These are phyloP conservation scores for Sepiola atlantica DNA, from an alignment of 2,888 invertebrate genomes.

Conservation along the genomic window DNA sequence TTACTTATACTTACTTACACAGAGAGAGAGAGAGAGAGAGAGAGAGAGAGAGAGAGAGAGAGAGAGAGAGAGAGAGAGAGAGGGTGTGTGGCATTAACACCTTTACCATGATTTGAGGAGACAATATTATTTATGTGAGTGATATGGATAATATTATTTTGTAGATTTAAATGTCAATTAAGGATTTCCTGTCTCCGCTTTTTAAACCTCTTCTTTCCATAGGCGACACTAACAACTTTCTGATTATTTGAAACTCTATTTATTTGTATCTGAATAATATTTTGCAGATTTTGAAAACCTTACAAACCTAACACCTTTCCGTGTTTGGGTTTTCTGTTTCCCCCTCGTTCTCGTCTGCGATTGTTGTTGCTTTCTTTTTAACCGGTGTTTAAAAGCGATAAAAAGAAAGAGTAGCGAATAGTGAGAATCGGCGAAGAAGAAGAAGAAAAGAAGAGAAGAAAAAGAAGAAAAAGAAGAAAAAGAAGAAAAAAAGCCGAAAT, in stretches of 20 bases:
- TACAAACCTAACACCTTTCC: no score
- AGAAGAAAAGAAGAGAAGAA: no score
- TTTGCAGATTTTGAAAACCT: no score
- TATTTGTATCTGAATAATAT: no score
- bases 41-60: constrained; percentile 47
- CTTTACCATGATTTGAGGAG: background rate
- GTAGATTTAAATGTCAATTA: background rate
- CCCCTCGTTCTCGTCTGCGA: background rate
- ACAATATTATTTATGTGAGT: background rate
- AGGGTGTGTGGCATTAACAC: background rate
- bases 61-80: constrained; percentile 43
- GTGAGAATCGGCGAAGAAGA: no score
- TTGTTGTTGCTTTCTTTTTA: background rate
- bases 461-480: background rate
- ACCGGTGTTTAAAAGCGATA: background rate
- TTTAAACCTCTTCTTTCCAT: background rate
- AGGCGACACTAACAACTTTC: background rate
- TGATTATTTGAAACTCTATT: no score
- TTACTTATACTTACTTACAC: background rate
- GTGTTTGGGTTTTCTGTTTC: background rate
- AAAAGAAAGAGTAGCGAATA: background rate
- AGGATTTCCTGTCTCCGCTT: no score
- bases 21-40: background rate
- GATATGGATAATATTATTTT: background rate
- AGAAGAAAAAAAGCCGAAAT: no score